phyloP scores from a whole-genome alignment of 53 echinoderm and acorn worm genomes.

The Apostichopus leukothele region DNA sequence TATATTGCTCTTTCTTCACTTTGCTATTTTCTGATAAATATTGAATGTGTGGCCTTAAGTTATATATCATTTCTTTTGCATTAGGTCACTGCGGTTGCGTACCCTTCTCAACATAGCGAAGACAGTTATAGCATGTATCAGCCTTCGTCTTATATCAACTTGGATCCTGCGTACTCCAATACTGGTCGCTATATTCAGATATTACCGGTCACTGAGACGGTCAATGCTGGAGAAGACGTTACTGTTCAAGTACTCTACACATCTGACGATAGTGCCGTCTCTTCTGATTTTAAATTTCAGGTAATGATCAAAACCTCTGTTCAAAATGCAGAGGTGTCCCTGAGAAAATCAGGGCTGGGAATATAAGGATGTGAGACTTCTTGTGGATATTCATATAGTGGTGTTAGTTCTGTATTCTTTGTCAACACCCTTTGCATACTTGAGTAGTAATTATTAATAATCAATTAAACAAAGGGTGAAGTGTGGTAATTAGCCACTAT shows the following conservation, averaged over 20 bases:
- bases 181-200: conserved; percentile 84
- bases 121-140: conserved; percentile 54
- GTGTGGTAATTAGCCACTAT: no score
- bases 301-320: background rate
- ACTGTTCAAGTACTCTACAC: conserved; percentile 18
- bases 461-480: no score
- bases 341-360: no score
- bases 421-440: no score
- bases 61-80: background rate
- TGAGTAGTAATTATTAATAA: no score
- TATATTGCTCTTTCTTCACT: no score
- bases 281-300: conserved; percentile 35
- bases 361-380: no score
- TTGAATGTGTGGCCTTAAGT: no score
- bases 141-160: conserved; percentile 54
- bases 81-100: conserved; percentile 20
- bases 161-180: conserved; percentile 73
- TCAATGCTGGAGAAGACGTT: background rate
- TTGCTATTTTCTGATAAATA: no score
- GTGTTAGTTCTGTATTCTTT: no score
- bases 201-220: conserved; percentile 45
- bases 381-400: no score
- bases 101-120: background rate
- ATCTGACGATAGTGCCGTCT: background rate
- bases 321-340: no score